phyloP scores from a whole-genome alignment of 2,113 vertebrate species.

The Grammomys dolichurus region DNA sequence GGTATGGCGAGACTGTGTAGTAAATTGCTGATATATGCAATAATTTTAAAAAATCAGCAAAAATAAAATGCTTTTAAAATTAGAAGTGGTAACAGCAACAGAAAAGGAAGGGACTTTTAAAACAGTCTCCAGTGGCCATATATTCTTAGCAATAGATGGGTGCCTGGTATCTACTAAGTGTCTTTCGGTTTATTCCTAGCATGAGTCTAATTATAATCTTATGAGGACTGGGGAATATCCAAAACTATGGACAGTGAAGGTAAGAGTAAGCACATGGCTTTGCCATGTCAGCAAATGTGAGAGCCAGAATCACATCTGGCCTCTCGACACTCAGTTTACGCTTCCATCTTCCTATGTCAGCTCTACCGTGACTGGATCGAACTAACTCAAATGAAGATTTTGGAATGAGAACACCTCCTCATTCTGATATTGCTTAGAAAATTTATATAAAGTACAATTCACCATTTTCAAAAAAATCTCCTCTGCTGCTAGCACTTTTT shows the following conservation, averaged over 20 bases:
- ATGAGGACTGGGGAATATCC: not conserved
- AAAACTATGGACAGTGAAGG: not conserved
- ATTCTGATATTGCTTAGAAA: not conserved
- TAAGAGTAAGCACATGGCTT: not conserved
- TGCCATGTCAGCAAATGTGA: not conserved
- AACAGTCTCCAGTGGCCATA: not conserved
- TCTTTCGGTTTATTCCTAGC: not conserved
- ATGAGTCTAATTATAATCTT: not conserved
- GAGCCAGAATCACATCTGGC: not conserved
- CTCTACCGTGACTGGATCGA: not conserved
- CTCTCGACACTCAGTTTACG: not conserved
- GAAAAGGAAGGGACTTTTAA: not conserved
- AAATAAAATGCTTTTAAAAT: not conserved
- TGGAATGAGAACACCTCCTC: not conserved
- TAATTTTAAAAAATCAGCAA: slow-evolving; percentile 28
- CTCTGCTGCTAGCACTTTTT: not conserved
- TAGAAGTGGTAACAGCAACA: not conserved
- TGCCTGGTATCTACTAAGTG: not conserved
- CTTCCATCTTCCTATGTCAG: not conserved
- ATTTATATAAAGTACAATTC: not conserved
- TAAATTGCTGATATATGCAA: not conserved
- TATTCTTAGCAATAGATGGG: not conserved
- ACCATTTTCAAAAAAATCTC: not conserved
- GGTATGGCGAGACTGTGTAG: not conserved
- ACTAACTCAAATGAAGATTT: not conserved